These are phyloP conservation scores for Scaptomyza reducta DNA, from an alignment of 2,888 invertebrate species.

Conservation along the genomic window DNA sequence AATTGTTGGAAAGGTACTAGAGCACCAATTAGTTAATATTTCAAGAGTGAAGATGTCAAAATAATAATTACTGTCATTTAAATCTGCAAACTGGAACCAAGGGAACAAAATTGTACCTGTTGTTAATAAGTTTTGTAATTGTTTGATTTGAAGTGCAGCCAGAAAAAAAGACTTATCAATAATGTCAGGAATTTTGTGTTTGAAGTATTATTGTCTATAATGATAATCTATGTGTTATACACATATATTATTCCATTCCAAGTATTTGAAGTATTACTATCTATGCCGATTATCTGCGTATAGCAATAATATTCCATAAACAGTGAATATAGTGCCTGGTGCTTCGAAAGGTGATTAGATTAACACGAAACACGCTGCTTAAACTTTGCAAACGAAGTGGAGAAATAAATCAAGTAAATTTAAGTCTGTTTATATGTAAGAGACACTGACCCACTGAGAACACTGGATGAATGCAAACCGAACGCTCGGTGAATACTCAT, in stretches of 20 bases:
- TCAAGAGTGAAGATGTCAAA: neutral
- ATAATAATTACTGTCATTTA: neutral
- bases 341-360: constrained; percentile 41
- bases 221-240: constrained; percentile 35
- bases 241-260: constrained; percentile 6
- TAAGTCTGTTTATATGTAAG: neutral
- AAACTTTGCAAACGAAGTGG: constrained; percentile 21
- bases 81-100: neutral
- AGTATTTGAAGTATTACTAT: constrained; percentile 51
- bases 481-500: constrained; percentile 37
- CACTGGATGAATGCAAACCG: constrained; percentile 21
- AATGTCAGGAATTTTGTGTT: constrained; percentile 39
- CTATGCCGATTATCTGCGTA: constrained; percentile 41
- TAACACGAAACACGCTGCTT: constrained; percentile 28
- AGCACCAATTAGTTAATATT: neutral
- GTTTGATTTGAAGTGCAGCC: constrained; percentile 28
- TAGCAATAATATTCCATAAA: constrained; percentile 21
- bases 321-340: constrained; percentile 5
- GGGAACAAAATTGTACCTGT: neutral
- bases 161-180: constrained; percentile 21
- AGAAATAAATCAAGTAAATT: constrained; percentile 11
- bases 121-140: constrained; percentile 17
- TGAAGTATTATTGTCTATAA: constrained; percentile 53
- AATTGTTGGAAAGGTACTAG: neutral
- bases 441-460: constrained; percentile 25